Evolutionary conservation across 2,888 invertebrate genomes (phyloP).

Genomic region (Pinctada fucata): DNA sequence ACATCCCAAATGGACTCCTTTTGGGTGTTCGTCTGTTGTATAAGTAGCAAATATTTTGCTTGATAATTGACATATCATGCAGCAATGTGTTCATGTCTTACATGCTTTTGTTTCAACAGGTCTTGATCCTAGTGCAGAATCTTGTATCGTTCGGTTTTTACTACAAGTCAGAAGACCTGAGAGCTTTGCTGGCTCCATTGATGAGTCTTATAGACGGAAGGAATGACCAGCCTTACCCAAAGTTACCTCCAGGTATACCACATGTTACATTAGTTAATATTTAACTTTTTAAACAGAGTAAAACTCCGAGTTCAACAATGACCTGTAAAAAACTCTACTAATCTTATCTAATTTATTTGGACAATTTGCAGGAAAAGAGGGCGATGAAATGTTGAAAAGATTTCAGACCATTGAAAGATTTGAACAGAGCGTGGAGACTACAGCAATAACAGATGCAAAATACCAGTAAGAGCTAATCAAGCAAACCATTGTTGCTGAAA

Average conservation of each 20-base stretch:
- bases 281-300: neutral
- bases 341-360: neutral
- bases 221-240: conserved; percentile 68
- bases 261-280: neutral
- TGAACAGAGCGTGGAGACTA: conserved; percentile 60
- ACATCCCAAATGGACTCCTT: no score
- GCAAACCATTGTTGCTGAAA: no score
- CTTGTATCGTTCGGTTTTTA: conserved; percentile 71
- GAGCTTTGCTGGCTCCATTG: conserved; percentile 63
- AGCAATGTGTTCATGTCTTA: neutral
- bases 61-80: no score
- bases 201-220: conserved; percentile 69
- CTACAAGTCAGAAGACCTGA: conserved; percentile 64
- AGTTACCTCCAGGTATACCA: conserved; percentile 39
- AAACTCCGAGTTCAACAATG: no score
- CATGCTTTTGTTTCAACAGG: conserved; percentile 46
- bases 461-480: conserved; percentile 55
- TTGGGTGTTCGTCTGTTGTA: no score
- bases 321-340: no score
- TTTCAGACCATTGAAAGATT: conserved; percentile 60
- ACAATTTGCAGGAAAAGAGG: conserved; percentile 12
- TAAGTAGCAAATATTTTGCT: no score
- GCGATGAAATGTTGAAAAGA: conserved; percentile 52
- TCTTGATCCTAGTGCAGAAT: conserved; percentile 64
- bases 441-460: conserved; percentile 70